Evolutionary conservation across 2,797 vertebrate genomes (phyloP).

Genomic region (Sebastolobus altivelis): DNA sequence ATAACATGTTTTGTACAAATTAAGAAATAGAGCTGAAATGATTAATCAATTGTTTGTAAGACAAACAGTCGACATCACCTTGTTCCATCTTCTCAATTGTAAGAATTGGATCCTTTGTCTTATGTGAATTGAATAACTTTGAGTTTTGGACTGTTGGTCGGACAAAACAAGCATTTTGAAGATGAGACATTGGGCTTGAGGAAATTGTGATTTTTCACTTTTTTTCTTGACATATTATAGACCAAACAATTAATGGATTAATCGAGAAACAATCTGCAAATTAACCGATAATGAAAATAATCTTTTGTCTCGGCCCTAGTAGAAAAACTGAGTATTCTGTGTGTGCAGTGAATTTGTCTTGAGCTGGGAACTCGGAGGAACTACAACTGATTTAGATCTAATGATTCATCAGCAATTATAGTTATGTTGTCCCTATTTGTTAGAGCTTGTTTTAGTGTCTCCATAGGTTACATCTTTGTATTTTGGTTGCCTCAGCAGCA

Average conservation of each 20-base stretch:
- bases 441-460: neutral
- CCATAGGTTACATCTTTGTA: neutral
- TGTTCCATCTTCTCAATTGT: neutral
- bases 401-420: neutral
- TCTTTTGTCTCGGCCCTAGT: neutral
- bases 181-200: neutral
- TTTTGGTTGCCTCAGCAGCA: neutral
- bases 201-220: neutral
- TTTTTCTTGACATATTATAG: neutral
- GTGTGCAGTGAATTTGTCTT: neutral
- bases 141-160: neutral
- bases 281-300: neutral
- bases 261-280: no score
- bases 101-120: neutral
- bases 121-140: neutral
- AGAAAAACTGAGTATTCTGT: neutral
- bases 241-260: neutral
- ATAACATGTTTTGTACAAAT: neutral
- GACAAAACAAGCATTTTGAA: conserved; percentile 5
- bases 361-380: neutral
- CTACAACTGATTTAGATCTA: neutral
- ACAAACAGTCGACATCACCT: neutral
- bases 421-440: conserved; percentile 4
- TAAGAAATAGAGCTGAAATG: neutral
- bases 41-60: neutral